Evolutionary conservation across 2,797 vertebrate genomes (phyloP).

Genomic region (Serranus cabrilla): DNA sequence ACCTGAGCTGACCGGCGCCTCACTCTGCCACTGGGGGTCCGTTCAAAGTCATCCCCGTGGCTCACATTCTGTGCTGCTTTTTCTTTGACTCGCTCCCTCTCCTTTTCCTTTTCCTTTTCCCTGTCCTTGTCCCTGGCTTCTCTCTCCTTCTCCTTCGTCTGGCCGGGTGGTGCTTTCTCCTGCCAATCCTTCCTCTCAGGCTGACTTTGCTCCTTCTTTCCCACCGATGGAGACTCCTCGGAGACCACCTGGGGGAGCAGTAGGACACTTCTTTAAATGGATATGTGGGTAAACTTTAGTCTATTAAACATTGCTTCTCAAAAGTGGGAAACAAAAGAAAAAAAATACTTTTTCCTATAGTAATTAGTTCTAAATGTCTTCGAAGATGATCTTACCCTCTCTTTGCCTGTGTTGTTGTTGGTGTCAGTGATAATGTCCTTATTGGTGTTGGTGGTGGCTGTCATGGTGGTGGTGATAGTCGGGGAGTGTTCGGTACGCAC

Average conservation of each 20-base stretch:
- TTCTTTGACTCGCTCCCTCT: conserved; percentile 81
- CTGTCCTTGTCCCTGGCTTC: conserved; percentile 85
- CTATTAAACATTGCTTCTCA: too few species aligned
- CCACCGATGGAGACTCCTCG: conserved; percentile 66
- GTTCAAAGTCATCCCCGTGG: conserved; percentile 90
- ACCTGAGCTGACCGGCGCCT: conserved; percentile 95
- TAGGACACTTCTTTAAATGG: conserved; percentile 18
- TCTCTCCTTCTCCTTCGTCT: conserved; percentile 68
- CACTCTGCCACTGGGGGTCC: conserved; percentile 95
- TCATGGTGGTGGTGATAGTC: conserved; percentile 42
- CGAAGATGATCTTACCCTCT: conserved; percentile 67
- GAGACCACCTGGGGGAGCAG: conserved; percentile 68
- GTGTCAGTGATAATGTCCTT: conserved; percentile 69
- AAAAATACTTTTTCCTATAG: neutral
- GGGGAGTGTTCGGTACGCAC: conserved; percentile 83
- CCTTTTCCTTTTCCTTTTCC: conserved; percentile 50
- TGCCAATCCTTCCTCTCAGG: conserved; percentile 69
- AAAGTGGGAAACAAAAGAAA: neutral
- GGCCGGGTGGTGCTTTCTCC: conserved; percentile 41
- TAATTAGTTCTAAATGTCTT: neutral
- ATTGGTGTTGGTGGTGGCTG: conserved; percentile 49
- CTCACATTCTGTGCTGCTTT: conserved; percentile 70
- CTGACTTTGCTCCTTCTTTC: conserved; percentile 69
- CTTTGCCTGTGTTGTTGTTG: conserved; percentile 81
- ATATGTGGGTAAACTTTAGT: conserved; percentile 14